Conservation (phyloP, 2,888 invertebrate species). For the Mythimna pallens region DNA sequence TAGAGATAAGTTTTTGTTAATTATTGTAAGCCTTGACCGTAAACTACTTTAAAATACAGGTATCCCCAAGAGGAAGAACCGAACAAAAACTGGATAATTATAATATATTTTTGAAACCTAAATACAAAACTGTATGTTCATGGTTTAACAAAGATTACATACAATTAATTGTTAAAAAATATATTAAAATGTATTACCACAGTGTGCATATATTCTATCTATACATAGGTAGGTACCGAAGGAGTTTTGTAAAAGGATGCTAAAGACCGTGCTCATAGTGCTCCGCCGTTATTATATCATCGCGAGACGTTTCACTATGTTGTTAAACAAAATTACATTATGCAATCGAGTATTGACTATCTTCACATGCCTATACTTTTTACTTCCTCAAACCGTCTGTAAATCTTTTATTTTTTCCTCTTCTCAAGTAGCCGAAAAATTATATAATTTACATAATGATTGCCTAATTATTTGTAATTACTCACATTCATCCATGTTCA, state of each 20-base stretch:
- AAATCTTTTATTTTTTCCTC: constrained; percentile 58
- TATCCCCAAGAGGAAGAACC: too few relatives aligned
- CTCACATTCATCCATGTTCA: constrained; percentile 27
- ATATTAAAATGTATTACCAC: not conserved
- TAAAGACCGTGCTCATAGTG: constrained; percentile 34
- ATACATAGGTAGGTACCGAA: constrained; percentile 5
- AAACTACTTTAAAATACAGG: too few relatives aligned
- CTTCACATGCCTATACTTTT: constrained; percentile 70
- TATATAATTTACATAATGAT: constrained; percentile 52
- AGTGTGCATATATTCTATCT: constrained; percentile 12
- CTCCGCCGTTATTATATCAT: constrained; percentile 82
- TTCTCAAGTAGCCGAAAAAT: constrained; percentile 49
- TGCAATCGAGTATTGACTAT: constrained; percentile 79
- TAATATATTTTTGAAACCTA: too few relatives aligned
- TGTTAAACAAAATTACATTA: constrained; percentile 87
- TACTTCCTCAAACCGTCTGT: constrained; percentile 75
- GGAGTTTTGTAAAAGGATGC: constrained; percentile 54
- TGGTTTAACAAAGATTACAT: not conserved
- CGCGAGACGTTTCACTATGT: constrained; percentile 84
- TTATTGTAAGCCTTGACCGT: too few relatives aligned
- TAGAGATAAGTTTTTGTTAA: too few relatives aligned
- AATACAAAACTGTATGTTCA: too few relatives aligned
- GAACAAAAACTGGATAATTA: too few relatives aligned
- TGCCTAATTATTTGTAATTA: constrained; percentile 47
- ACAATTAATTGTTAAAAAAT: not conserved